These are phyloP conservation scores for Orthonevra nobilis DNA, from an alignment of 2,888 invertebrate genomes.

Conservation along the genomic window DNA sequence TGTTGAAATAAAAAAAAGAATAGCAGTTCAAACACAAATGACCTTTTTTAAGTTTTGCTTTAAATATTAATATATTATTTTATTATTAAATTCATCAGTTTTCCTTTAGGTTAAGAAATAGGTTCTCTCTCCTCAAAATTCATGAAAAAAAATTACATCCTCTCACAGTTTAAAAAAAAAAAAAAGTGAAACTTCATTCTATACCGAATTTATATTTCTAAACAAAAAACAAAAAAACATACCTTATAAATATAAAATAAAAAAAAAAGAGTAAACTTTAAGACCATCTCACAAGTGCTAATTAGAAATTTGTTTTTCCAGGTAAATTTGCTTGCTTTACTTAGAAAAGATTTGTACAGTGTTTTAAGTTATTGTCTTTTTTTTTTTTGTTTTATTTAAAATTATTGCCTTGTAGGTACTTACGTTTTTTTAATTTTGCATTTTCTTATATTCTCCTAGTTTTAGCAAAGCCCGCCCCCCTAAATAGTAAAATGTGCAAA, in stretches of 20 bases:
- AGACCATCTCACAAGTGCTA: slow-evolving; percentile 81
- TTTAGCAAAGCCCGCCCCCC: slow-evolving; percentile 23
- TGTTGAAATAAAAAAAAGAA: slow-evolving; percentile 35
- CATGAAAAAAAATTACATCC: slow-evolving; percentile 23
- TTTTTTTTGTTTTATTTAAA: slow-evolving; percentile 8
- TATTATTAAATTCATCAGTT: neutral
- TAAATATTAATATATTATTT: slow-evolving; percentile 29
- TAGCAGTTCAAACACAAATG: slow-evolving; percentile 16
- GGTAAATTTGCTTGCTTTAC: slow-evolving; percentile 68
- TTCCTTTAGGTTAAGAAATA: slow-evolving; percentile 38
- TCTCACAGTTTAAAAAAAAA: slow-evolving; percentile 27
- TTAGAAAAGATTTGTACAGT: slow-evolving; percentile 26
- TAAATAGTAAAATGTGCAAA: slow-evolving; percentile 19
- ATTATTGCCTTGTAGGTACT: slow-evolving; percentile 25
- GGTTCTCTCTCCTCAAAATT: slow-evolving; percentile 31
- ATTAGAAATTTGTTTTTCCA: slow-evolving; percentile 74
- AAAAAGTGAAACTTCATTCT: slow-evolving; percentile 31
- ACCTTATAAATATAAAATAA: too few species aligned
- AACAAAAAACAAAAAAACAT: too few species aligned
- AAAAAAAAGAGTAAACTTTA: slow-evolving; percentile 69
- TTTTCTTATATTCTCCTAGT: slow-evolving; percentile 15
- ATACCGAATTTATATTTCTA: slow-evolving; percentile 27
- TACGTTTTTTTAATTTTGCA: neutral
- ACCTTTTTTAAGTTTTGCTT: slow-evolving; percentile 47
- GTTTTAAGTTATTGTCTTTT: neutral